Conservation (phyloP, 2,113 vertebrate genomes). For the Argyrosomus japonicus region DNA sequence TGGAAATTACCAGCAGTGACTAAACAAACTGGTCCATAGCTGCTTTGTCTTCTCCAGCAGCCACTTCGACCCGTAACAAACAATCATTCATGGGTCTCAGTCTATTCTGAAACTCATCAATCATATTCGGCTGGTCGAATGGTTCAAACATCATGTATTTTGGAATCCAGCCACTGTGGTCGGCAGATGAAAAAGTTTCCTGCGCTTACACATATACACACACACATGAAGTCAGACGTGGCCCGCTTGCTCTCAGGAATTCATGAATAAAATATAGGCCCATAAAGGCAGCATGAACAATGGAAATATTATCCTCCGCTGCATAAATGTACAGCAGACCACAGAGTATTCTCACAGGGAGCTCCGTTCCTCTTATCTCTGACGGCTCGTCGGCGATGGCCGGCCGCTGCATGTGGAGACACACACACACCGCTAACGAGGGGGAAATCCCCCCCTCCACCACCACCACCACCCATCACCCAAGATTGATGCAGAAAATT, state of each 20-base stretch:
- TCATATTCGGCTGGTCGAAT: constrained; percentile 38
- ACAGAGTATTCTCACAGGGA: constrained; percentile 61
- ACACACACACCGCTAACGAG: constrained; percentile 66
- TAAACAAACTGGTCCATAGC: constrained; percentile 22
- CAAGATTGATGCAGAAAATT: constrained; percentile 48
- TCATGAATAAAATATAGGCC: constrained; percentile 82
- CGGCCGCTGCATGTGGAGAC: constrained; percentile 65
- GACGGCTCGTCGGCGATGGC: constrained; percentile 51
- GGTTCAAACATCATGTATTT: constrained; percentile 43
- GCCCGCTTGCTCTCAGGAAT: constrained; percentile 65
- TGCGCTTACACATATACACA: constrained; percentile 31
- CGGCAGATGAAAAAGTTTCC: constrained; percentile 58
- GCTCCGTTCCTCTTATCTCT: constrained; percentile 71
- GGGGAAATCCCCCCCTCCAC: constrained; percentile 56
- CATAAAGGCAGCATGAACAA: constrained; percentile 71
- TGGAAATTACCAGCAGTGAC: constrained; percentile 14
- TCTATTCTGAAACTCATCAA: constrained; percentile 59
- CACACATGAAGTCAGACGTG: constrained; percentile 41
- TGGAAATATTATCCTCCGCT: constrained; percentile 80
- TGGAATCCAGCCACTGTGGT: constrained; percentile 53
- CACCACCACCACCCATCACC: not conserved
- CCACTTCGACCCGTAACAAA: constrained; percentile 46
- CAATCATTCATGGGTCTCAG: constrained; percentile 47
- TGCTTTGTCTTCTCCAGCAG: constrained; percentile 32
- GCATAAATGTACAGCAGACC: constrained; percentile 66